These are phyloP conservation scores for Matsumyia berberina DNA, from an alignment of 2,888 invertebrate species.

Conservation along the genomic window DNA sequence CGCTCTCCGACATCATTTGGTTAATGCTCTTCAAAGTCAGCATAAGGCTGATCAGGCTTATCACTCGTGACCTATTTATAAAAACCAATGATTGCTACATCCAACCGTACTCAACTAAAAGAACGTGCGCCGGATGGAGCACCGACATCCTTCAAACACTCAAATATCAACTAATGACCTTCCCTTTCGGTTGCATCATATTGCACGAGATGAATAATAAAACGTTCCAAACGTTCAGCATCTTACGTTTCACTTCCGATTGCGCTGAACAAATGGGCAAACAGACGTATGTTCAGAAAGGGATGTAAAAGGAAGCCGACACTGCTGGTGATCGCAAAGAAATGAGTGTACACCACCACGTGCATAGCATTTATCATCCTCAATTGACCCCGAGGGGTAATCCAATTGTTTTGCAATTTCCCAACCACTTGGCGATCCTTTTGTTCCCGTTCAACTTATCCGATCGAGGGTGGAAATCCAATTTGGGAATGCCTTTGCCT, in stretches of 20 bases:
- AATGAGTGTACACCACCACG: conserved; percentile 58
- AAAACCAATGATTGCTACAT: too few relatives aligned
- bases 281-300: conserved; percentile 5
- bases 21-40: too few relatives aligned
- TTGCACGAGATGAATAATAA: neutral
- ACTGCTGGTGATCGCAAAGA: conserved; percentile 35
- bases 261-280: neutral
- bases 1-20: too few relatives aligned
- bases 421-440: conserved; percentile 64
- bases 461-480: conserved; percentile 63
- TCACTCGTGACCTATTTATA: too few relatives aligned
- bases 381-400: conserved; percentile 57
- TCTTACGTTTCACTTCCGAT: conserved; percentile 68
- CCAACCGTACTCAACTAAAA: neutral
- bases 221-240: conserved; percentile 7
- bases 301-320: conserved; percentile 59
- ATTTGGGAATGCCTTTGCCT: conserved; percentile 16
- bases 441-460: conserved; percentile 71
- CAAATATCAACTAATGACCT: neutral
- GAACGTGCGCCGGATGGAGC: conserved; percentile 12
- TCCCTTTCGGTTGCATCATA: conserved; percentile 9
- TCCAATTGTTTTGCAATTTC: conserved; percentile 74
- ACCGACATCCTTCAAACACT: neutral
- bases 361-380: conserved; percentile 61
- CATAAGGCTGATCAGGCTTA: too few relatives aligned